Evolutionary conservation across 2,888 invertebrate genomes (phyloP), one percentile per base, ranked within the genome.

Genomic region (Yponomeuta sedellus): DNA sequence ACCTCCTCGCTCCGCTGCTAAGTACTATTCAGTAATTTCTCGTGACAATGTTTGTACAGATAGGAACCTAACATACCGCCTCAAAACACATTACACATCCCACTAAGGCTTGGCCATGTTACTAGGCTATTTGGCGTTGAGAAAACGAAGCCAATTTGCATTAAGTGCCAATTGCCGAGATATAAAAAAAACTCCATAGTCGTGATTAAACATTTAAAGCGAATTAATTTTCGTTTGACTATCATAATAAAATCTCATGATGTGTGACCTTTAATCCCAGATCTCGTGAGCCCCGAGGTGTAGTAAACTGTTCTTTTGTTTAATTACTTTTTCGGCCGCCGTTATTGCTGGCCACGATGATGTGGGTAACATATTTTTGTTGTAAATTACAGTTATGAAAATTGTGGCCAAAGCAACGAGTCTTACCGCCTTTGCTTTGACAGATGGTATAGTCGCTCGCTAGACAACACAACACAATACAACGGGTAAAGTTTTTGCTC

Each of bases 221-320:
- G 20, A 59, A 22, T 59, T 59, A 20, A 25, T 52, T 52, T 52
- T 16, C 44, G 16, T 52, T 52, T 16, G 44, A 5, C 44, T 52
- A 59, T 59, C 20, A 25, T 59, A 25, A 59, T 59, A 22, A 59
- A 59, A 59, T 59, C 22, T 59, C 20, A 20, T 12, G 12, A 20
- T 12, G 12, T 59, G 20, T 59, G 59, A 59, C 59, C 59, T 59
- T 22, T 59, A 12, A 11, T 59, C 20, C 8, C 59, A 20, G 22
- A 22, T 59, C 25, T 11, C 10, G 57, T 19, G 57, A 57, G 19
- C 57, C 20, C 10, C 57, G 19, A 34, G 34, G 34, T 57, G n/a
- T 62, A 11, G 62, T 28, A 25, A 62, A 62, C 62, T 62, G 28
- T 62, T 62, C 25, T 62, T 61, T 62, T 19, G 20, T 25, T 62